Evolutionary conservation across 2,888 invertebrate genomes (phyloP).

Genomic region (Junonia oenone): DNA sequence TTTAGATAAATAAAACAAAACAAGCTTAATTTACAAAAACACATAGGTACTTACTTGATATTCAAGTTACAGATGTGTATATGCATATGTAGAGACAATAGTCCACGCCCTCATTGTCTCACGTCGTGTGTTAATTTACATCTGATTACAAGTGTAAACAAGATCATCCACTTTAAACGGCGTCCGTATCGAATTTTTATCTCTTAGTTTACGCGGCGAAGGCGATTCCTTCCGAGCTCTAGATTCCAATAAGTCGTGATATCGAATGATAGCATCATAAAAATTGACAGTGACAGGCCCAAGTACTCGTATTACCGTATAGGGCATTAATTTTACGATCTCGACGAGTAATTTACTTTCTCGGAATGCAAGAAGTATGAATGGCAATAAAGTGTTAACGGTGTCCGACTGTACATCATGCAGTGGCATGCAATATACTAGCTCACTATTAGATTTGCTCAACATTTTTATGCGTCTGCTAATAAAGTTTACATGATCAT

Average conservation of each 20-base stretch:
- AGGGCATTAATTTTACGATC: slow-evolving; percentile 71
- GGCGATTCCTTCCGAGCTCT: slow-evolving; percentile 29
- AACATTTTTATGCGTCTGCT: slow-evolving; percentile 61
- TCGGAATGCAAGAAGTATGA: slow-evolving; percentile 67
- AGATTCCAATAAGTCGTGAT: slow-evolving; percentile 43
- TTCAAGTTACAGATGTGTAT: too few relatives aligned
- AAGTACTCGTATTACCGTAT: slow-evolving; percentile 67
- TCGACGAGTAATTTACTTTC: slow-evolving; percentile 68
- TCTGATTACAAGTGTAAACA: slow-evolving; percentile 15
- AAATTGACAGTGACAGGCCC: slow-evolving; percentile 65
- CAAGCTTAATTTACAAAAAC: too few relatives aligned
- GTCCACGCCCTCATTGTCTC: neutral
- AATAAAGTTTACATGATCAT: slow-evolving; percentile 73
- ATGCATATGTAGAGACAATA: neutral
- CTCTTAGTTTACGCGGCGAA: slow-evolving; percentile 28
- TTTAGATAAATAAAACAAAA: too few relatives aligned
- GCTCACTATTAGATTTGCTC: slow-evolving; percentile 59
- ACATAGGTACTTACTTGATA: too few relatives aligned
- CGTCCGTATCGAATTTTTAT: slow-evolving; percentile 19
- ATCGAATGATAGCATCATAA: slow-evolving; percentile 64
- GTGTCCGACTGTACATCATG: slow-evolving; percentile 47
- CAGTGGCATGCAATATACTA: slow-evolving; percentile 34
- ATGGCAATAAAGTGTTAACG: slow-evolving; percentile 67
- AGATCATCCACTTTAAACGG: slow-evolving; percentile 15
- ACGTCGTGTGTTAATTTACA: slow-evolving; percentile 11